Conservation (phyloP, 2,113 vertebrate species). For the Pagrus major region DNA sequence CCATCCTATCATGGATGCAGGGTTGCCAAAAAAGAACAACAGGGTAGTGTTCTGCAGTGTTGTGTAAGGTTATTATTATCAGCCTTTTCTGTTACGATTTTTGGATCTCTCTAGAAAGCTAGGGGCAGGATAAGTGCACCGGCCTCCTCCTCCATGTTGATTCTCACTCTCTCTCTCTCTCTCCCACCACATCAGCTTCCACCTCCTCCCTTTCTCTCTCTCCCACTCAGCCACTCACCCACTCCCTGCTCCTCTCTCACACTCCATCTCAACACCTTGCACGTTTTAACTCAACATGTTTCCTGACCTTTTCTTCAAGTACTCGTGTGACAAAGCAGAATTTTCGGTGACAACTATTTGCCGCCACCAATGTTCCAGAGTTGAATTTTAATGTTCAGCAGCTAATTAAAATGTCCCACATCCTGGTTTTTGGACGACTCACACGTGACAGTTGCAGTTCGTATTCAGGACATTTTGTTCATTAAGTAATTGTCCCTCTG, state of each 20-base stretch:
- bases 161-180: conserved; percentile 48
- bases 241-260: conserved; percentile 46
- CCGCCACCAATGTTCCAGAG: not conserved
- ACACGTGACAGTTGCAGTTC: conserved; percentile 17
- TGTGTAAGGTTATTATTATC: conserved; percentile 43
- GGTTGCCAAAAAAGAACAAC: conserved; percentile 27
- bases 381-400: not conserved
- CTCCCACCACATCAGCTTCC: conserved; percentile 56
- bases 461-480: conserved; percentile 24
- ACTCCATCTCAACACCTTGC: conserved; percentile 39
- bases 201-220: conserved; percentile 47
- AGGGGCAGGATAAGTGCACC: conserved; percentile 48
- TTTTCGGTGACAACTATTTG: conserved; percentile 10
- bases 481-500: conserved; percentile 41
- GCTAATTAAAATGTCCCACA: conserved; percentile 60
- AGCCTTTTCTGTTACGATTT: conserved; percentile 21
- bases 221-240: conserved; percentile 47
- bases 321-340: too few relatives aligned
- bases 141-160: conserved; percentile 50
- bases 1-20: conserved; percentile 6
- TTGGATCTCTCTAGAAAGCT: conserved; percentile 40
- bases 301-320: conserved; percentile 31
- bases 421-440: conserved; percentile 14
- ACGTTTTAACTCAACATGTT: conserved; percentile 23
- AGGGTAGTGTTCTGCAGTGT: conserved; percentile 26